Conservation (phyloP, 2,888 invertebrate genomes). For the Lochmaea crataegi region DNA sequence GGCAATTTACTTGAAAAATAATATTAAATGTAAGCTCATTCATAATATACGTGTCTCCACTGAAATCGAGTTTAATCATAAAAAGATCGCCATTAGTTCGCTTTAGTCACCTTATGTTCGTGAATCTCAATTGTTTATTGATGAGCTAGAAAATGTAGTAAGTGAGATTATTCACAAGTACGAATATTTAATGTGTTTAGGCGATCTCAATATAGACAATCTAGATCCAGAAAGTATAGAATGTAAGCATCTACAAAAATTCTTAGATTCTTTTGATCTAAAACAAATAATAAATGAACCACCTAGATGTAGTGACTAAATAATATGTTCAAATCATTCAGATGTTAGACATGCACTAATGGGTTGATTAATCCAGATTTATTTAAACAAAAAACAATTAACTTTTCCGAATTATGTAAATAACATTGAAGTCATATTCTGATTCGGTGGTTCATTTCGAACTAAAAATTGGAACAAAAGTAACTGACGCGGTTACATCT, state of each 20-base stretch:
- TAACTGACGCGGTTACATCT: slow-evolving; percentile 52
- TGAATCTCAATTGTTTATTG: background rate
- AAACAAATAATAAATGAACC: no score
- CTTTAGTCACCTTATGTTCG: background rate
- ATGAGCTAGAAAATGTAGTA: background rate
- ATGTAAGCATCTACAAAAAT: no score
- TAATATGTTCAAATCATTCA: no score
- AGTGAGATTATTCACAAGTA: no score
- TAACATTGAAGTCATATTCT: background rate
- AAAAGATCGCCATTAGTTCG: background rate
- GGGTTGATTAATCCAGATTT: no score
- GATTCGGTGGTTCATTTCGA: slow-evolving; percentile 13
- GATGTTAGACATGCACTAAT: no score
- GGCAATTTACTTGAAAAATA: background rate
- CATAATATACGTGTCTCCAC: background rate
- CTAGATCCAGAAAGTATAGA: no score
- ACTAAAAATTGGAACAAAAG: slow-evolving; percentile 50
- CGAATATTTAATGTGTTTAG: no score
- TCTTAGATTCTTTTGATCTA: no score
- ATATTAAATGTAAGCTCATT: background rate
- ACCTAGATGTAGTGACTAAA: no score
- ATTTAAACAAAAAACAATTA: no score
- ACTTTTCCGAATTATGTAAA: slow-evolving; percentile 12
- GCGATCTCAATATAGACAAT: no score
- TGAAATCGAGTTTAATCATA: background rate